Evolutionary conservation across 2,888 invertebrate genomes (phyloP).

Genomic region (Chesias legatella): DNA sequence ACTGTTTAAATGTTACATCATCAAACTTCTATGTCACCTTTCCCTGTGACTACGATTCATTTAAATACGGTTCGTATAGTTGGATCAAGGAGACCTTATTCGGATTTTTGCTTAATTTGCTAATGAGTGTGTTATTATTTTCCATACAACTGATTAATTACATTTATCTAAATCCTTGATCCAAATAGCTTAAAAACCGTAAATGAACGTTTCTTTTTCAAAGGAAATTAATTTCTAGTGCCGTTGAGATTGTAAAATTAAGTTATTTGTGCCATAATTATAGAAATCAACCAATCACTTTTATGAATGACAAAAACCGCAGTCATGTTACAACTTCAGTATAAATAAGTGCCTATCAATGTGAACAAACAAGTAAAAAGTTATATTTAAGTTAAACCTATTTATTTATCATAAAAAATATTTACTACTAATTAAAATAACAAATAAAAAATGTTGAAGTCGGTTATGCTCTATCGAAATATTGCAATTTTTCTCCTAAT

Average conservation of each 20-base stretch:
- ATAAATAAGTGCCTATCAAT: constrained; percentile 32
- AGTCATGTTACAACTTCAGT: constrained; percentile 19
- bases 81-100: constrained; percentile 17
- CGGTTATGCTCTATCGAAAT: constrained; percentile 35
- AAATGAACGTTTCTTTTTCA: constrained; percentile 31
- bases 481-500: constrained; percentile 26
- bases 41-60: constrained; percentile 9
- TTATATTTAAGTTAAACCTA: constrained; percentile 32
- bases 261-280: constrained; percentile 59
- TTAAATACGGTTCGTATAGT: constrained; percentile 17
- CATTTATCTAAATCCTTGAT: constrained; percentile 17
- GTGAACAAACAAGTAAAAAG: constrained; percentile 33
- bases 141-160: constrained; percentile 21
- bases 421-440: constrained; percentile 24
- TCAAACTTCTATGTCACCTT: constrained; percentile 25
- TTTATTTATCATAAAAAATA: constrained; percentile 31
- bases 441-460: constrained; percentile 23
- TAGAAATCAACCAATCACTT: constrained; percentile 24
- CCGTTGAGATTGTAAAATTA: constrained; percentile 41
- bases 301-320: constrained; percentile 13
- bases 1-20: constrained; percentile 40
- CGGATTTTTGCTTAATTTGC: no score
- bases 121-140: constrained; percentile 31
- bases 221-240: constrained; percentile 31
- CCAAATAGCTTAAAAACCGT: constrained; percentile 26